Evolutionary conservation across 1,140 invertebrate species (phyloP).

Genomic region (Drosophila persimilis): DNA sequence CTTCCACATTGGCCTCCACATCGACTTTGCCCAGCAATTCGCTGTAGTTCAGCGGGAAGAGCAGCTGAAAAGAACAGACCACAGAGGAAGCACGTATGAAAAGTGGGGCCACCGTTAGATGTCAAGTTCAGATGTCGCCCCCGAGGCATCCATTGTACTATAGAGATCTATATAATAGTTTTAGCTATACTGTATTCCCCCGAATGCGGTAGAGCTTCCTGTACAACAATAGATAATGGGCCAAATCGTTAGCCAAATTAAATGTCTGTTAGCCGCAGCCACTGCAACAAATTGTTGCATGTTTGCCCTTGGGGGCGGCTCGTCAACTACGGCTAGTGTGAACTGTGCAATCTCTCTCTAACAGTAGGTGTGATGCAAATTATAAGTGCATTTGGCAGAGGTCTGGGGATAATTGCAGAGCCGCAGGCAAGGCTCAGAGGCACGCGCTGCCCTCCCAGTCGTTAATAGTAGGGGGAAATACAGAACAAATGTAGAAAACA

Average conservation of each 20-base stretch:
- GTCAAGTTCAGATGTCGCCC: slow-evolving; percentile 59
- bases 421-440: slow-evolving; percentile 28
- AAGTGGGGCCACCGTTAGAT: slow-evolving; percentile 48
- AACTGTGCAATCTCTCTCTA: slow-evolving; percentile 6
- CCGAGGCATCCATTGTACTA: slow-evolving; percentile 51
- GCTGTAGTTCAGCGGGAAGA: slow-evolving; percentile 94
- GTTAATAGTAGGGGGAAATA: slow-evolving; percentile 15
- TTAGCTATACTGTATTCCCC: slow-evolving; percentile 19
- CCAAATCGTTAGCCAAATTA: slow-evolving; percentile 65
- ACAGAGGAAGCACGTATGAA: slow-evolving; percentile 10
- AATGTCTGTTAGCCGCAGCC: slow-evolving; percentile 35
- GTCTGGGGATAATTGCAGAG: slow-evolving; percentile 27
- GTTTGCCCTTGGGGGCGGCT: slow-evolving; percentile 4
- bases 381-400: slow-evolving; percentile 29
- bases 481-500: neutral
- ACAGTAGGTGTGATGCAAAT: slow-evolving; percentile 42
- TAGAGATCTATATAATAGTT: slow-evolving; percentile 29
- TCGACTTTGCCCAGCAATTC: slow-evolving; percentile 91
- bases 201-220: slow-evolving; percentile 56
- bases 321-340: slow-evolving; percentile 1
- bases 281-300: slow-evolving; percentile 59
- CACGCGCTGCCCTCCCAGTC: slow-evolving; percentile 35
- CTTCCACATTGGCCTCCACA: slow-evolving; percentile 89
- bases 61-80: slow-evolving; percentile 85
- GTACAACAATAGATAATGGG: slow-evolving; percentile 56